phyloP scores from a whole-genome alignment of 2,888 invertebrate genomes.

The Tolmerus cingulatus region DNA sequence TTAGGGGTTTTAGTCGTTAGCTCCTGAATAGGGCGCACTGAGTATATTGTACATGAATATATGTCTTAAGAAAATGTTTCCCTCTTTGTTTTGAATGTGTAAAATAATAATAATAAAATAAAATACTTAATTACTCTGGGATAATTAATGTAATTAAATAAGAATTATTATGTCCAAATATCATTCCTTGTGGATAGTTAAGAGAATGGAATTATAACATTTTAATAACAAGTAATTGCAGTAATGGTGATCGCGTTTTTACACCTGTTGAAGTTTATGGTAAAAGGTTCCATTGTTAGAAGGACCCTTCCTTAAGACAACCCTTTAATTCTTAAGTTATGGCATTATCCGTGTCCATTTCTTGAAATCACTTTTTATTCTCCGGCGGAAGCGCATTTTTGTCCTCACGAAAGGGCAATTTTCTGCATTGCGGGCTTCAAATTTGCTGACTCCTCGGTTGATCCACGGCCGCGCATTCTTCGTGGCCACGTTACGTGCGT shows the following conservation, averaged over 20 bases:
- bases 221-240: background rate
- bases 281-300: background rate
- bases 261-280: background rate
- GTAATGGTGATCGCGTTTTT: background rate
- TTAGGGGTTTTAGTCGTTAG: background rate
- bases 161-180: too few species aligned
- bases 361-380: background rate
- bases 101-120: too few species aligned
- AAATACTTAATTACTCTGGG: background rate
- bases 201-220: background rate
- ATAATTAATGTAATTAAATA: too few species aligned
- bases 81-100: background rate
- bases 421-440: conserved; percentile 4
- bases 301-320: background rate
- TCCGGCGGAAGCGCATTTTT: conserved; percentile 11
- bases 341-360: background rate
- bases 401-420: conserved; percentile 10
- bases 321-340: background rate
- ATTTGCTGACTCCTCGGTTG: background rate
- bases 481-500: background rate
- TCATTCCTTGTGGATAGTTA: background rate
- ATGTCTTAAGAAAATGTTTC: background rate
- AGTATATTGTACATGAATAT: background rate
- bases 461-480: background rate
- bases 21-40: too few species aligned